Conservation (phyloP, 1,140 invertebrate species). For the Radopholus similis region DNA sequence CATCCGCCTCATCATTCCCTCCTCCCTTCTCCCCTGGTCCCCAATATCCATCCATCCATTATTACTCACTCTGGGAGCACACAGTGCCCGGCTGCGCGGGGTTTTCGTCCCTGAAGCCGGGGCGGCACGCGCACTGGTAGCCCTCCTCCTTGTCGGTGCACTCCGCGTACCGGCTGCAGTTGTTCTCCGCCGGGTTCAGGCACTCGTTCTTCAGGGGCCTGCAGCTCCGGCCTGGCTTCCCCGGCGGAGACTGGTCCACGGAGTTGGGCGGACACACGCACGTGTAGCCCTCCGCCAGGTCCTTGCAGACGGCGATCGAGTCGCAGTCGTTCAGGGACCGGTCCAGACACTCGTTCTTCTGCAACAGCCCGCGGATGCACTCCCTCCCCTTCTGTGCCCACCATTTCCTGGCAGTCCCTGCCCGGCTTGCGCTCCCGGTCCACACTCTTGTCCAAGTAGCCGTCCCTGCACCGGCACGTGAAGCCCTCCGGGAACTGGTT, state of each 20-base stretch:
- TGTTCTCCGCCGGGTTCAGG: constrained; percentile 52
- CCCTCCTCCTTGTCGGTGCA: constrained; percentile 50
- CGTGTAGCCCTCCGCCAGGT: constrained; percentile 51
- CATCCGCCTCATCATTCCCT: no score
- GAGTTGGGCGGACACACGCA: constrained; percentile 53
- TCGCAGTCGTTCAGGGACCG: constrained; percentile 56
- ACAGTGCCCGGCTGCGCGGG: constrained; percentile 30
- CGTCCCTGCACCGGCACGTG: constrained; percentile 57
- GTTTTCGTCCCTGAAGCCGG: constrained; percentile 34
- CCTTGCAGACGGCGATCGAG: constrained; percentile 53
- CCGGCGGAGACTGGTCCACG: constrained; percentile 54
- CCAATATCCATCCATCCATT: neutral
- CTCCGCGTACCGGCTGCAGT: constrained; percentile 55
- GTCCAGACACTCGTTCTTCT: constrained; percentile 55
- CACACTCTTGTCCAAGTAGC: constrained; percentile 52
- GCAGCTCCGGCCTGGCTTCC: constrained; percentile 47
- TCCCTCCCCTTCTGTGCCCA: neutral
- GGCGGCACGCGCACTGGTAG: constrained; percentile 29
- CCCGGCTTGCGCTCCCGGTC: constrained; percentile 43
- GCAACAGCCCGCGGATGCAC: no score
- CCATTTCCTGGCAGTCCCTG: constrained; percentile 52
- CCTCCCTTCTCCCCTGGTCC: neutral
- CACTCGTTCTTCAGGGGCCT: constrained; percentile 51
- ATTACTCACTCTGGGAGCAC: constrained; percentile 40
- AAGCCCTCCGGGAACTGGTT: constrained; percentile 39